Percentiles rank a stretch among this genome's conserved stretches.
phyloP scores from a whole-genome alignment of 2,113 vertebrate species.

The Polyodon spathula region DNA sequence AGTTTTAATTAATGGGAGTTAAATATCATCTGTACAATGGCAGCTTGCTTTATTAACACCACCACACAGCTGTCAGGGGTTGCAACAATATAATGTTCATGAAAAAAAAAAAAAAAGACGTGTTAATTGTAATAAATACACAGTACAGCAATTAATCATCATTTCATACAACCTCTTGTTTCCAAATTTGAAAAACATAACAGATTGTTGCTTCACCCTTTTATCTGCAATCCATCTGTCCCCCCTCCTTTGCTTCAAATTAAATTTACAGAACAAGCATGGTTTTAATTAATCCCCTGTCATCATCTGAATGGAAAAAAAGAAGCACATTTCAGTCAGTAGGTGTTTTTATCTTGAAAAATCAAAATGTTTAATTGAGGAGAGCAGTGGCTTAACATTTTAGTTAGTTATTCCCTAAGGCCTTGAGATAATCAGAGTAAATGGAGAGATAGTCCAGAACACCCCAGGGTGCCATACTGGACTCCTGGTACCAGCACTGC shows the following conservation, averaged over 20 bases:
- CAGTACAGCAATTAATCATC: slow-evolving; percentile 2
- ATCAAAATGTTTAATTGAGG: no score
- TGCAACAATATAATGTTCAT: not conserved
- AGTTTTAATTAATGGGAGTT: slow-evolving; percentile 11
- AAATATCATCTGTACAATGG: not conserved
- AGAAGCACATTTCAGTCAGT: not conserved
- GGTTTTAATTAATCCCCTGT: slow-evolving; percentile 11
- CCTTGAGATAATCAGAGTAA: no score
- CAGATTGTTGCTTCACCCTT: not conserved
- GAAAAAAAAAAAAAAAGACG: slow-evolving; percentile 1
- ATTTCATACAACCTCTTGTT: not conserved
- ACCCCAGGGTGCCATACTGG: no score
- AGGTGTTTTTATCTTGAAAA: not conserved
- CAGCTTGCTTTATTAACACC: slow-evolving; percentile 6
- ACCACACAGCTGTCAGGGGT: not conserved
- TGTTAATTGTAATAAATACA: slow-evolving; percentile 2
- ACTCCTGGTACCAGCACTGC: no score
- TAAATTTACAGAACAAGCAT: not conserved
- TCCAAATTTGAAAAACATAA: not conserved
- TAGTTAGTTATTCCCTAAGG: no score
- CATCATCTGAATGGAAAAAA: slow-evolving; percentile 1
- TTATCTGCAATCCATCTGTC: slow-evolving; percentile 1
- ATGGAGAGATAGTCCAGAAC: no score
- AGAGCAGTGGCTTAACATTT: no score
- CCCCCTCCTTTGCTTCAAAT: not conserved